Evolutionary conservation across 2,113 vertebrate species (phyloP).

Genomic region (Trichomycterus rosablanca): DNA sequence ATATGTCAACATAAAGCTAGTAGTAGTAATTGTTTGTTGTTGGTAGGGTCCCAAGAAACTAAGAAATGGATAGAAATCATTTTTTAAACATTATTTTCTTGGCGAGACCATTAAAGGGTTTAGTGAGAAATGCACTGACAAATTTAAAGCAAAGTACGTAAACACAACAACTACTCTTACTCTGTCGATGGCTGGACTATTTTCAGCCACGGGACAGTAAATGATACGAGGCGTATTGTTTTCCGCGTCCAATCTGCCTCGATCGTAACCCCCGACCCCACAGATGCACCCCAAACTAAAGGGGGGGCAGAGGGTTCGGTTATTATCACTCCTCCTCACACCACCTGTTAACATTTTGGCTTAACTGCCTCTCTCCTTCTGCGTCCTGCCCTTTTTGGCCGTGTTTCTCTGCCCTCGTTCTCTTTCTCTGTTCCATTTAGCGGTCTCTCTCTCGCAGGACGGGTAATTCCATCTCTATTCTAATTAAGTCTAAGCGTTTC

Average conservation of each 20-base stretch:
- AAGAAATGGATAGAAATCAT: too few relatives aligned
- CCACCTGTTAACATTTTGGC: constrained; percentile 70
- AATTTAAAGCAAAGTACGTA: too few relatives aligned
- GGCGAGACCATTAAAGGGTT: too few relatives aligned
- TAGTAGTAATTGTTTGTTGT: too few relatives aligned
- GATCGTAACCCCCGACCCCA: constrained; percentile 27
- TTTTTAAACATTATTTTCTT: too few relatives aligned
- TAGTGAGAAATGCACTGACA: too few relatives aligned
- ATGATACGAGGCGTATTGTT: constrained; percentile 29
- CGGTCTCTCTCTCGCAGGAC: constrained; percentile 27
- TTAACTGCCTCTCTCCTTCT: constrained; percentile 35
- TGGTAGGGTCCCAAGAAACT: too few relatives aligned
- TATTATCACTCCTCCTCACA: constrained; percentile 54
- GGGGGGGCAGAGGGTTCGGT: not conserved
- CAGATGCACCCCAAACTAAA: constrained; percentile 35
- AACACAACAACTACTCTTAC: too few relatives aligned
- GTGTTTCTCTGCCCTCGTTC: not conserved
- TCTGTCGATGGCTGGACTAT: too few relatives aligned
- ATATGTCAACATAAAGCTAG: too few relatives aligned
- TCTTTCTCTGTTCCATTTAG: not conserved
- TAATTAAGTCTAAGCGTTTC: constrained; percentile 58
- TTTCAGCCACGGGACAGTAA: too few relatives aligned
- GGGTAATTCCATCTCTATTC: constrained; percentile 36
- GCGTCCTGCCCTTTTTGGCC: not conserved
- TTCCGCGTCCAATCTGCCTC: constrained; percentile 21